phyloP scores from a whole-genome alignment of 2,113 vertebrate species.

The Andinoacara biseriatus region DNA sequence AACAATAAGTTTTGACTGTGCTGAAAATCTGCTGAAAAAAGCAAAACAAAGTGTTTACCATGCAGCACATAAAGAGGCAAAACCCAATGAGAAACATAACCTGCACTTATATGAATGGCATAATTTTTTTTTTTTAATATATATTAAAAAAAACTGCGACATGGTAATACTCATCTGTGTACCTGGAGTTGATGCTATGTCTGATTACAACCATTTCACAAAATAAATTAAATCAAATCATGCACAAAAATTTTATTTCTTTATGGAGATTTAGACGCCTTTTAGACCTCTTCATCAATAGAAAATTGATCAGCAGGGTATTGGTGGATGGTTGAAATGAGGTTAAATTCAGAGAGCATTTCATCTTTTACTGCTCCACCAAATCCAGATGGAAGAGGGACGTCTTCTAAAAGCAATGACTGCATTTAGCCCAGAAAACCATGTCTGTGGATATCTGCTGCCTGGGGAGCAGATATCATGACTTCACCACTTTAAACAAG shows the following conservation, averaged over 20 bases:
- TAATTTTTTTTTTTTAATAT: no score
- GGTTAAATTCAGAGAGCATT: background rate
- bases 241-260: no score
- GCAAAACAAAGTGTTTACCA: background rate
- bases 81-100: background rate
- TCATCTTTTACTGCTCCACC: no score
- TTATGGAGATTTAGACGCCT: rapidly evolving
- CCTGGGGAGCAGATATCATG: background rate
- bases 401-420: background rate
- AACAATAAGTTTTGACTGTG: background rate
- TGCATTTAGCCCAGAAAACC: background rate
- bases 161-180: no score
- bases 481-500: background rate
- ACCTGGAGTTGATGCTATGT: no score
- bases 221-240: no score
- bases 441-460: no score
- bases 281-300: background rate
- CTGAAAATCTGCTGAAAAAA: no score
- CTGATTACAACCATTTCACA: no score
- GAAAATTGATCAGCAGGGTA: background rate
- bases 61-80: background rate
- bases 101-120: no score
- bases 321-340: background rate
- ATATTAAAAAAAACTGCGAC: no score
- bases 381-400: background rate